Evolutionary conservation across 2,888 invertebrate species (phyloP), one percentile per base, ranked within the genome.

Genomic region (Dyspetes luteomarginatus): DNA sequence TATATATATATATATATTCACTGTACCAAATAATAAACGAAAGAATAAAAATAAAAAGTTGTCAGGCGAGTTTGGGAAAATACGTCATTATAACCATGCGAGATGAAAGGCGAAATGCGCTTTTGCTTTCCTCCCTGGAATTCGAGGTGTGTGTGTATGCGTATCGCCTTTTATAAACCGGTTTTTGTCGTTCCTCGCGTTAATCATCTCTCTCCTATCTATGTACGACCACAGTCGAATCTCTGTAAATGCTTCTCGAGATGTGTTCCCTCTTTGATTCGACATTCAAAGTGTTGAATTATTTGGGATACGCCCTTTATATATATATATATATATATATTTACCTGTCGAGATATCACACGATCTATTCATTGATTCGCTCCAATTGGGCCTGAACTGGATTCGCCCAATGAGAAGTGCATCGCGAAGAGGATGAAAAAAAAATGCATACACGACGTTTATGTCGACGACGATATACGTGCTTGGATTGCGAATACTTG

Each of bases 41-140:
- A 73, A 52, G 56, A 62, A 43, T 48, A 41, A 65, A 73, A 50
- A 71, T 56, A 64, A 79, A 69, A 79, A 72, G 81, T 82, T 30
- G 58, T 43, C 43, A 30, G 22, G 28, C 48, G 56, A 30, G 19
- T 72, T 85, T 75, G 73, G 30, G 64, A 85, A 80, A 52, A 43
- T 52, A 15, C 26, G 24, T 56, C 26, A 69, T 69, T 69, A 56
- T 68, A 28, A 55, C 22, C n/a, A n/a, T 3, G 9, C 17, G 24
- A 4, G 30, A 62, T 36, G 73, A 73, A 62, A 73, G 67, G 45
- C 52, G 17, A 43, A 75, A 65, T 58, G 48, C 78, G 82, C 81
- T 83, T 72, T 84, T 81, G 75, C 85, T 86, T 87, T 87, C 82
- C 73, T 81, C 36, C 30, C 36, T 36, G 78, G 82, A 80, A 84